Conservation (phyloP, 2,797 vertebrate species). For the Tadarida brasiliensis region DNA sequence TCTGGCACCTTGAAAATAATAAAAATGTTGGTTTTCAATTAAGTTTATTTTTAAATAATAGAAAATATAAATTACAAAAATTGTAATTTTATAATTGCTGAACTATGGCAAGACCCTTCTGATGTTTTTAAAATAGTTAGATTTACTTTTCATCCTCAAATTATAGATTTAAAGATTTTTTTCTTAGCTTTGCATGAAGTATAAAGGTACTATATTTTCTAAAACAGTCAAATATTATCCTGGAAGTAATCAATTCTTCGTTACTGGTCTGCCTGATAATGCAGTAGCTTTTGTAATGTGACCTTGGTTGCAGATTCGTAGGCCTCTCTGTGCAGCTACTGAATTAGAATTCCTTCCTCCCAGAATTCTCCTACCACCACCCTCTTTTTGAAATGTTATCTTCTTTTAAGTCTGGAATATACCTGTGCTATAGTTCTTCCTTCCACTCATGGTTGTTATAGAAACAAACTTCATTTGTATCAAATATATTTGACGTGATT, state of each 20-base stretch:
- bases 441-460: not conserved
- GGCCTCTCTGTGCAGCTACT: not conserved
- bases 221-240: not conserved
- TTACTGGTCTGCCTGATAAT: not conserved
- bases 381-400: not conserved
- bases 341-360: not conserved
- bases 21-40: not conserved
- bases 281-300: not conserved
- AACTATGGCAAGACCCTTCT: not conserved
- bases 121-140: not conserved
- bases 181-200: not conserved
- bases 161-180: slow-evolving; percentile 1
- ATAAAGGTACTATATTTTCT: not conserved
- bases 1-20: not conserved
- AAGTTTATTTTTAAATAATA: not conserved
- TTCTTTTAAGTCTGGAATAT: not conserved
- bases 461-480: not conserved
- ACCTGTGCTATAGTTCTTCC: not conserved
- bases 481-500: not conserved
- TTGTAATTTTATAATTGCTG: not conserved
- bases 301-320: not conserved
- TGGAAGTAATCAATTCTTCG: not conserved
- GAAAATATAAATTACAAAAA: not conserved
- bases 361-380: not conserved
- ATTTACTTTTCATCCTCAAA: not conserved